phyloP scores from a whole-genome alignment of 2,888 invertebrate genomes.

The Drosophila robusta region DNA sequence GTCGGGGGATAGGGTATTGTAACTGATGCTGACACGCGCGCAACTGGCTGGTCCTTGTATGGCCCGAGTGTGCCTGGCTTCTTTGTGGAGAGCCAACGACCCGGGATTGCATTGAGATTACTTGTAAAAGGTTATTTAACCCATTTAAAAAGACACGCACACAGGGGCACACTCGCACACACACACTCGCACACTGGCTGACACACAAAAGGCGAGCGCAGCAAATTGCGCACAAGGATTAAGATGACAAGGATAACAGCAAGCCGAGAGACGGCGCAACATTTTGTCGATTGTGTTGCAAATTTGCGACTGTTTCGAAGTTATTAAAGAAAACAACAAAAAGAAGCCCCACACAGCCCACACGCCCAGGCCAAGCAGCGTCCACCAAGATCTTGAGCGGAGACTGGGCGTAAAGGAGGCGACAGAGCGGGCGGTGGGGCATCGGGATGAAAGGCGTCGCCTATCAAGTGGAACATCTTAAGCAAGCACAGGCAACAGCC shows the following conservation, averaged over 20 bases:
- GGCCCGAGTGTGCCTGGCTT: slow-evolving; percentile 5
- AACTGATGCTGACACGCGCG: slow-evolving; percentile 65
- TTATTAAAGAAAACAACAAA: slow-evolving; percentile 39
- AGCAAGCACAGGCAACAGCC: slow-evolving; percentile 23
- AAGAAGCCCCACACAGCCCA: slow-evolving; percentile 1
- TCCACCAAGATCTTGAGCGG: slow-evolving; percentile 3
- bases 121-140: slow-evolving; percentile 74
- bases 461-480: slow-evolving; percentile 62
- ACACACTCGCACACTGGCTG: neutral
- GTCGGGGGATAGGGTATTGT: slow-evolving; percentile 25
- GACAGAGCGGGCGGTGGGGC: neutral
- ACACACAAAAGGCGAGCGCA: slow-evolving; percentile 25
- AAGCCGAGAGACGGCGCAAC: slow-evolving; percentile 18
- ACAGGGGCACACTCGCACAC: neutral
- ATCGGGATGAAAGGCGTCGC: slow-evolving; percentile 21
- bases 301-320: slow-evolving; percentile 33
- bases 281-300: slow-evolving; percentile 50
- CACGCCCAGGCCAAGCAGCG: neutral
- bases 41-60: slow-evolving; percentile 31
- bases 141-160: slow-evolving; percentile 57
- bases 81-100: slow-evolving; percentile 64
- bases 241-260: slow-evolving; percentile 48
- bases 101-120: slow-evolving; percentile 60
- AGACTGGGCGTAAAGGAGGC: neutral
- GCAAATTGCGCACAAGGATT: slow-evolving; percentile 54